A percentile compares a stretch with the other conserved stretches of the same genome.
phyloP scores from a whole-genome alignment of 1,140 invertebrate species.

The Dendrolimus punctatus region DNA sequence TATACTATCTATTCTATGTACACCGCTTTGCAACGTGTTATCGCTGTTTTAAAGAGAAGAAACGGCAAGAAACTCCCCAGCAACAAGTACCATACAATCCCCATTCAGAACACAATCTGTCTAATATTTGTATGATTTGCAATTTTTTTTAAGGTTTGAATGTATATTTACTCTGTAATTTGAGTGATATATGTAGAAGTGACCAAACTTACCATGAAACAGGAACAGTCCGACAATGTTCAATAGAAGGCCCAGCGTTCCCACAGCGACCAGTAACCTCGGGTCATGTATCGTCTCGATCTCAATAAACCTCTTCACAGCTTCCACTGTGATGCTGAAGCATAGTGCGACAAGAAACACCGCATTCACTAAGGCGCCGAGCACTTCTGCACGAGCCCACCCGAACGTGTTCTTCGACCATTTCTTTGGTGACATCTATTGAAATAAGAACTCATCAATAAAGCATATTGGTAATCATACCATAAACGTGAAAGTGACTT shows the following conservation, averaged over 20 bases:
- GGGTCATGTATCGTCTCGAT: conserved; percentile 88
- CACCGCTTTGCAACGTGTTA: too few species aligned
- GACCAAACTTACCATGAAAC: conserved; percentile 81
- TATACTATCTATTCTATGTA: too few species aligned
- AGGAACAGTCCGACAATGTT: conserved; percentile 88
- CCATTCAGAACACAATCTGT: too few species aligned
- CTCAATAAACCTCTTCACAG: conserved; percentile 91
- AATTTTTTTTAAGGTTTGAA: too few species aligned
- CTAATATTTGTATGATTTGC: too few species aligned
- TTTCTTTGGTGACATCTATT: conserved; percentile 94
- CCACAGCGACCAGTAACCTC: conserved; percentile 83
- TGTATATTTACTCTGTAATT: neutral
- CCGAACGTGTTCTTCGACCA: conserved; percentile 97
- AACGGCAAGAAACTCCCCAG: too few species aligned
- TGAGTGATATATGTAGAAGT: neutral
- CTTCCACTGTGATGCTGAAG: conserved; percentile 93
- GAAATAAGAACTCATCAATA: neutral
- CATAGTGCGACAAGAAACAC: conserved; percentile 94
- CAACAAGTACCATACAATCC: too few species aligned
- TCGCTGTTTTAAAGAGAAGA: too few species aligned
- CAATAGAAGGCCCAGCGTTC: conserved; percentile 84
- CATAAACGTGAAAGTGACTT: too few species aligned
- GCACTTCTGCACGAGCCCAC: conserved; percentile 93
- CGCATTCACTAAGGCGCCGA: conserved; percentile 94
- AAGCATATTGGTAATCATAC: neutral